Evolutionary conservation across 2,113 vertebrate species (phyloP).

Genomic region (Parotia lawesii): DNA sequence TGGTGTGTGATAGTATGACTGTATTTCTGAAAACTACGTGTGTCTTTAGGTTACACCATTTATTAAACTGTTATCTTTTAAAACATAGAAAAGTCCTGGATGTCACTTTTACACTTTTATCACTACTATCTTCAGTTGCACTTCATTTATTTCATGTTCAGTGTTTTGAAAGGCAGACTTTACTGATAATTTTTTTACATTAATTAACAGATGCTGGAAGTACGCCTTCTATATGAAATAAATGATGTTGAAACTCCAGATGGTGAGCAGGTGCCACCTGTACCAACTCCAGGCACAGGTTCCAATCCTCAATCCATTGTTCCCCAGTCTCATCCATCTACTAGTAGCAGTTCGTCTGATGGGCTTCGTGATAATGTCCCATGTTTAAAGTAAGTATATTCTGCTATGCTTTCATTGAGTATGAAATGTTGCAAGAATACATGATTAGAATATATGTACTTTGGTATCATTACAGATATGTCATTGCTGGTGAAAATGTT

Average conservation of each 20-base stretch:
- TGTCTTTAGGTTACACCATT: background rate
- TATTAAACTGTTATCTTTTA: background rate
- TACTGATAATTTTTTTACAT: background rate
- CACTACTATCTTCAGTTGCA: background rate
- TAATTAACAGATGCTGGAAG: slow-evolving; percentile 85
- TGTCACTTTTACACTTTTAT: background rate
- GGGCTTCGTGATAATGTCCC: slow-evolving; percentile 91
- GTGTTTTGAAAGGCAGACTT: background rate
- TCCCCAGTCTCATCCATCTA: slow-evolving; percentile 90
- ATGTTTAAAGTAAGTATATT: slow-evolving; percentile 87
- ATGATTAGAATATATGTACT: background rate
- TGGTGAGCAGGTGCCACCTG: slow-evolving; percentile 83
- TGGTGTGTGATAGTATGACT: background rate
- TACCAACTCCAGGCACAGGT: slow-evolving; percentile 83
- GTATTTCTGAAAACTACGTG: background rate
- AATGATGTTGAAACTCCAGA: slow-evolving; percentile 92
- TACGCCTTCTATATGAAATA: slow-evolving; percentile 90
- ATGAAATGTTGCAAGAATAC: background rate
- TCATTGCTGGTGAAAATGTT: background rate
- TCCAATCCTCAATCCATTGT: slow-evolving; percentile 86
- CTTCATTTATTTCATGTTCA: background rate
- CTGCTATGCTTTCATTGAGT: background rate
- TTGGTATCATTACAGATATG: background rate
- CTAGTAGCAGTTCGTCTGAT: slow-evolving; percentile 94
- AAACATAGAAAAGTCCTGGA: background rate